These are phyloP conservation scores for Caenorhabditis virilis DNA, from an alignment of 2,888 invertebrate species.

Conservation along the genomic window DNA sequence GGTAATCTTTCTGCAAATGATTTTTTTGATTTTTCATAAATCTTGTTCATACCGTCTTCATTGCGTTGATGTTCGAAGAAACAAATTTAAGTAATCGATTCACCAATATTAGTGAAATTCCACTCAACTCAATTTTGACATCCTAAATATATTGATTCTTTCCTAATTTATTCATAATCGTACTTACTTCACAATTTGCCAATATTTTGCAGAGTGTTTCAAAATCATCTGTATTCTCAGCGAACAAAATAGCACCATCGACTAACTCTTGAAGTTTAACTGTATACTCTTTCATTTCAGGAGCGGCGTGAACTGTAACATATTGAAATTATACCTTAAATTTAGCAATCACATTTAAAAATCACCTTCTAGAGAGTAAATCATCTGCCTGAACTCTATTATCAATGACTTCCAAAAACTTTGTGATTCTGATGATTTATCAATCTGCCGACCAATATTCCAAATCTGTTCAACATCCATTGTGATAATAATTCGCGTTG, in stretches of 20 bases:
- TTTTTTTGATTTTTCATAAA: background rate
- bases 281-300: constrained; percentile 1
- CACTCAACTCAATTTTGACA: constrained; percentile 3
- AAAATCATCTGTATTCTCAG: constrained; percentile 6
- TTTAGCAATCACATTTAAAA: too few species aligned
- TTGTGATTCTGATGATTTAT: background rate
- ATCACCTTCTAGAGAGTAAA: background rate
- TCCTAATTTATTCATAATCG: background rate
- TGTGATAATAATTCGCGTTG: too few species aligned
- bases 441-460: background rate
- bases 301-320: background rate
- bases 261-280: background rate
- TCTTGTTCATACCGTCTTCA: background rate
- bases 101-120: background rate
- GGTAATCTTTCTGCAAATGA: background rate
- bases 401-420: background rate
- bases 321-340: too few species aligned
- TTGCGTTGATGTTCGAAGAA: background rate
- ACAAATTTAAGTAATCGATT: background rate
- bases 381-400: background rate
- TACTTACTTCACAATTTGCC: constrained; percentile 7
- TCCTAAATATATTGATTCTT: constrained; percentile 1
- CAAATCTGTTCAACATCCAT: background rate
- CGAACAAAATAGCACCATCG: background rate
- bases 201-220: constrained; percentile 13